Conservation (phyloP, 2,888 invertebrate genomes). For the Tupiocoris notatus region DNA sequence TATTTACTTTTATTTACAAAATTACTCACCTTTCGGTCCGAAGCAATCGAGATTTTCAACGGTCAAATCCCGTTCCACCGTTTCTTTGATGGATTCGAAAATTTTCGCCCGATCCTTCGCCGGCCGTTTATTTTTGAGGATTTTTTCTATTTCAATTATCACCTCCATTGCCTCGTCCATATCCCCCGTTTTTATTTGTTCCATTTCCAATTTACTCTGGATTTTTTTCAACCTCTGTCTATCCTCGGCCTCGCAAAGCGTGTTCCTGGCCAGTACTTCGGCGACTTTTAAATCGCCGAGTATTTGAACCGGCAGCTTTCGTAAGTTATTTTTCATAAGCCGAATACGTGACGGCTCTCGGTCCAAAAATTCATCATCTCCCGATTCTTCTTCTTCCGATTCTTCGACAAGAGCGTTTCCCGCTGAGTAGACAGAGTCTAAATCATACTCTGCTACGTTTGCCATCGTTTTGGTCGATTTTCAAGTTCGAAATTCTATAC, state of each 20-base stretch:
- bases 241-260: background rate
- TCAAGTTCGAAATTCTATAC: too few relatives aligned
- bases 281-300: background rate
- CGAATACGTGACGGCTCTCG: background rate
- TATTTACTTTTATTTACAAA: too few relatives aligned
- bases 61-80: background rate
- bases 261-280: background rate
- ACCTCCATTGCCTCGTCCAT: background rate
- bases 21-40: background rate
- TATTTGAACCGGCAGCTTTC: background rate
- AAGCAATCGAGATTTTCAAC: background rate
- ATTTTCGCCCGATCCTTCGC: background rate
- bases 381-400: background rate
- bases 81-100: background rate
- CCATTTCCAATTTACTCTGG: background rate
- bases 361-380: background rate
- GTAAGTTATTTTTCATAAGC: background rate
- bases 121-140: background rate
- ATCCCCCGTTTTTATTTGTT: background rate
- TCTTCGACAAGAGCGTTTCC: background rate
- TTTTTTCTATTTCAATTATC: background rate
- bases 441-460: background rate
- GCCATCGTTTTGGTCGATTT: background rate
- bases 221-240: background rate
- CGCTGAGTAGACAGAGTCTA: background rate